Base-by-base conservation (phyloP, 1,140 invertebrate species). In the Leguminivora glycinivorella region DNA sequence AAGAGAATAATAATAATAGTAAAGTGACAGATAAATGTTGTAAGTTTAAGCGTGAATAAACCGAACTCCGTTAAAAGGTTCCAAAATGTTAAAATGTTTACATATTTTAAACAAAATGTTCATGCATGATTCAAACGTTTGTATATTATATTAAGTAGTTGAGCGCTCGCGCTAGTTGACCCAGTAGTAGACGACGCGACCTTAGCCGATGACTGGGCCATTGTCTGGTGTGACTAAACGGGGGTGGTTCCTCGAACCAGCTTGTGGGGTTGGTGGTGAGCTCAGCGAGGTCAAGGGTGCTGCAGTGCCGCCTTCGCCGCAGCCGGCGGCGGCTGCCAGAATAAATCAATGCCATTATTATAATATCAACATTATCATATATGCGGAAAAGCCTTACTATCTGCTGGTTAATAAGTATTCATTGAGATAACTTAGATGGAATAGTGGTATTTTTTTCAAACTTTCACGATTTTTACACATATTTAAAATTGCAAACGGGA, bases 151-250 rank as follows among this genome's bases (percentile, higher is more conserved):
- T 52, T 52, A 7, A 22, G 19, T 52, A 7, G 19, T 63, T 63
- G 26, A 63, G 14, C 29, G 26, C 25, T 63, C n/a, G 58, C n/a
- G 29, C 58, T 63, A 29, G 58, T 17, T 63, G 26, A 52, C 47
- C 47, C 47, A 31, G 58, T 31, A 17, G 3, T 58, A 14, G 9
- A 56, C 25, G 58, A 17, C 5, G 17, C 34, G 58, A 63, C 58
- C 58, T 63, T 63, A 63, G 58, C 3, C 70, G 74, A 80, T 89
- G 84, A 87, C 85, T 82, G 84, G 86, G 84, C 82, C 72, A 87
- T 89, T 89, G 87, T 89, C 73, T 83, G 78, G 70, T 75, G 73
- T 89, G 87, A 88, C 80, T 88, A 88, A 87, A 82, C 75, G 43
- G 63, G 77, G 19, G 80, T 80, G 83, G 83, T 83, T 72, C 72